Conservation (phyloP, 2,888 invertebrate genomes). For the Podabrus alpinus region DNA sequence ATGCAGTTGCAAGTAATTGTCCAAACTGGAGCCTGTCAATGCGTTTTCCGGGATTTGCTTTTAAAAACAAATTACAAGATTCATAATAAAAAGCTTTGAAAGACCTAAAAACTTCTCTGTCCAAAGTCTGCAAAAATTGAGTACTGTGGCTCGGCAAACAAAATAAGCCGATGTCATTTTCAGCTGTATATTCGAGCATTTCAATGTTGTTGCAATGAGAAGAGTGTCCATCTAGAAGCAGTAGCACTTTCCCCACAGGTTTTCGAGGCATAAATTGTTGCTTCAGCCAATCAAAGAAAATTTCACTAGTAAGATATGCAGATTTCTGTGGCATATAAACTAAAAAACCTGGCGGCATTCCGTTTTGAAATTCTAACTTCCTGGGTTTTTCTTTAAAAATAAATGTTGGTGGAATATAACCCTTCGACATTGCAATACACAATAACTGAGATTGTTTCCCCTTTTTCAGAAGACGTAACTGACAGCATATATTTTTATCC, state of each 20-base stretch:
- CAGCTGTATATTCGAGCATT: slow-evolving; percentile 21
- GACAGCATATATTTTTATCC: slow-evolving; percentile 33
- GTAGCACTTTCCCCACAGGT: slow-evolving; percentile 25
- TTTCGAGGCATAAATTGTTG: slow-evolving; percentile 34
- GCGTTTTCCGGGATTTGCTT: slow-evolving; percentile 20
- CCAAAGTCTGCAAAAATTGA: slow-evolving; percentile 33
- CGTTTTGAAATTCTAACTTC: slow-evolving; percentile 35
- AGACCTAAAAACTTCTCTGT: slow-evolving; percentile 20
- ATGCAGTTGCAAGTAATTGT: slow-evolving; percentile 14
- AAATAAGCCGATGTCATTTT: slow-evolving; percentile 19
- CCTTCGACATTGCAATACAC: slow-evolving; percentile 44
- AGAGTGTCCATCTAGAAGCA: slow-evolving; percentile 33
- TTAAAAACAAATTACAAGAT: slow-evolving; percentile 24
- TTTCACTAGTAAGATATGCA: slow-evolving; percentile 36
- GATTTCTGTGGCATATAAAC: slow-evolving; percentile 40
- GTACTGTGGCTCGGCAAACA: slow-evolving; percentile 32
- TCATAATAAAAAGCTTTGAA: slow-evolving; percentile 24
- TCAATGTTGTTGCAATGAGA: slow-evolving; percentile 31
- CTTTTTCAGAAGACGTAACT: slow-evolving; percentile 36
- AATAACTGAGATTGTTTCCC: slow-evolving; percentile 43
- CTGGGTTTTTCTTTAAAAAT: slow-evolving; percentile 38
- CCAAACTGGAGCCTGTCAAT: slow-evolving; percentile 28
- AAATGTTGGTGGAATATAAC: slow-evolving; percentile 36
- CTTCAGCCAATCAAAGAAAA: slow-evolving; percentile 40
- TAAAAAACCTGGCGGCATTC: slow-evolving; percentile 30